Evolutionary conservation across 2,888 invertebrate genomes (phyloP).

Genomic region (Argynnis bischoffii): DNA sequence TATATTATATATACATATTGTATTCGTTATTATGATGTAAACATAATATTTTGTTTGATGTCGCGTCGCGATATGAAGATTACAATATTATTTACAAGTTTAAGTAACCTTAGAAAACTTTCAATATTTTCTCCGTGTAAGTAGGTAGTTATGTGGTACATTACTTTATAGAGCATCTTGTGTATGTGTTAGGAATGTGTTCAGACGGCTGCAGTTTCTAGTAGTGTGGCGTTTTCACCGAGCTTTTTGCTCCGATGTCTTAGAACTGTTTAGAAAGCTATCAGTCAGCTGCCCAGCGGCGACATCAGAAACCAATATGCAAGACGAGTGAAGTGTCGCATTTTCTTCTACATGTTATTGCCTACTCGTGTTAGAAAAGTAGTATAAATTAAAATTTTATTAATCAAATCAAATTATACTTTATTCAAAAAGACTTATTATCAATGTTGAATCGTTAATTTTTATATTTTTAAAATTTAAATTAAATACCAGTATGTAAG

Average conservation of each 20-base stretch:
- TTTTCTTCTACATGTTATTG: not conserved
- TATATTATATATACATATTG: not conserved
- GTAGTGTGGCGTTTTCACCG: constrained; percentile 69
- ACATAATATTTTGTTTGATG: not conserved
- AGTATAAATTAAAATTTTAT: no score
- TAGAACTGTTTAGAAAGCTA: constrained; percentile 77
- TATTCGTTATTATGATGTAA: not conserved
- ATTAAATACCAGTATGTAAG: no score
- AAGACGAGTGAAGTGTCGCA: constrained; percentile 44
- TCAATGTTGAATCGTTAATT: no score
- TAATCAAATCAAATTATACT: no score
- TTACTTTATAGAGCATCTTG: constrained; percentile 47
- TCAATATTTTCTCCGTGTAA: constrained; percentile 32
- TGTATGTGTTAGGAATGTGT: constrained; percentile 58
- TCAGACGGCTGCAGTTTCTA: constrained; percentile 63
- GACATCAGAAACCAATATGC: constrained; percentile 62
- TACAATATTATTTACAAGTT: not conserved
- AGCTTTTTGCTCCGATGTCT: constrained; percentile 68
- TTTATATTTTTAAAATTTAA: no score
- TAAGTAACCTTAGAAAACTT: constrained; percentile 32
- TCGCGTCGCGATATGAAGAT: not conserved
- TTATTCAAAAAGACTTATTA: no score
- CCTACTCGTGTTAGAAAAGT: not conserved
- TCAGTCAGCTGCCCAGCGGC: constrained; percentile 71
- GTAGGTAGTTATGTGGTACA: constrained; percentile 37